Evolutionary conservation across 2,888 invertebrate genomes (phyloP).

Genomic region (Podabrus alpinus): DNA sequence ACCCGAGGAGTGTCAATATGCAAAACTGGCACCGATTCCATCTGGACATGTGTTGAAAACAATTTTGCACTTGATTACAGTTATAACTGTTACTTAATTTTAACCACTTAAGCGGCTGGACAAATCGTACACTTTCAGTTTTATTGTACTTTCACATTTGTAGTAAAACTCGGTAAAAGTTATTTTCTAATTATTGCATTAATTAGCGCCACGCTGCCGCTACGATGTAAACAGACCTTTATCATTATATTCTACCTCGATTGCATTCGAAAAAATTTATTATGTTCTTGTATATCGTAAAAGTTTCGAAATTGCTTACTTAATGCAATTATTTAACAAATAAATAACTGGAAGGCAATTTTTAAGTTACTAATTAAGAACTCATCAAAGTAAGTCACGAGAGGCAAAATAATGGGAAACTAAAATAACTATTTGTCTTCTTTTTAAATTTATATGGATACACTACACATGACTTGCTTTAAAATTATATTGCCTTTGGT

Average conservation of each 20-base stretch:
- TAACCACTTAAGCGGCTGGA: not conserved
- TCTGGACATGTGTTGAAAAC: slow-evolving; percentile 34
- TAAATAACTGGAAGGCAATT: not conserved
- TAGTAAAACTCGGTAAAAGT: not conserved
- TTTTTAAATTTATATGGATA: not conserved
- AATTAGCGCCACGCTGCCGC: not conserved
- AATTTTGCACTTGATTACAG: slow-evolving; percentile 15
- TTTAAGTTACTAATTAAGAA: not conserved
- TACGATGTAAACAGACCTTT: not conserved
- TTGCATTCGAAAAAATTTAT: not conserved
- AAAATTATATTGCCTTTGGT: not conserved
- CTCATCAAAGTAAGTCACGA: slow-evolving; percentile 4
- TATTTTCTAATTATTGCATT: not conserved
- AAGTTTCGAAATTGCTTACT: not conserved
- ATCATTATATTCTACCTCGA: not conserved
- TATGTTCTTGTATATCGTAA: not conserved
- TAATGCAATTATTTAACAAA: not conserved
- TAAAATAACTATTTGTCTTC: not conserved
- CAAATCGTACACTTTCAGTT: not conserved
- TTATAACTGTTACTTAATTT: slow-evolving; percentile 14
- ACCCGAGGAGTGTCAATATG: slow-evolving; percentile 43
- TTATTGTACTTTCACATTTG: not conserved
- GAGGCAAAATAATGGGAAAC: not conserved
- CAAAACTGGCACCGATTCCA: slow-evolving; percentile 32
- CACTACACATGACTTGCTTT: not conserved